phyloP scores from a whole-genome alignment of 2,113 vertebrate genomes.

The Dasyornis broadbenti region DNA sequence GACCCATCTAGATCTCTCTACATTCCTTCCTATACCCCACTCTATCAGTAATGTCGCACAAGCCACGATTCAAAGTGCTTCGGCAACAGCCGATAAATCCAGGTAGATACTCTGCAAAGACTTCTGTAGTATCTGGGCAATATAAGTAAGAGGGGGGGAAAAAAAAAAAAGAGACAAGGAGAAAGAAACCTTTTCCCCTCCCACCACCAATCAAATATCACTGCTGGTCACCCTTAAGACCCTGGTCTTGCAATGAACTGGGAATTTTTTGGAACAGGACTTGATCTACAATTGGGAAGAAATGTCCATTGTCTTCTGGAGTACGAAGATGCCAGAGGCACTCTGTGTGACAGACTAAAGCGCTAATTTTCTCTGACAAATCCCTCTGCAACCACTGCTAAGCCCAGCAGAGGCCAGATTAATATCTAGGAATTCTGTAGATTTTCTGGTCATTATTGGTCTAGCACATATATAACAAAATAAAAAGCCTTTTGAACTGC shows the following conservation, averaged over 20 bases:
- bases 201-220: not conserved
- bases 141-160: not conserved
- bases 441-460: not conserved
- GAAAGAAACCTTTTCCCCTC: not conserved
- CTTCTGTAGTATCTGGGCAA: not conserved
- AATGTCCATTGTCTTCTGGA: not conserved
- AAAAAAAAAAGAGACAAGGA: not conserved
- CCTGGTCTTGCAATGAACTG: not conserved
- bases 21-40: not conserved
- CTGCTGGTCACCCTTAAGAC: not conserved
- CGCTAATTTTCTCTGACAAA: not conserved
- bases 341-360: not conserved
- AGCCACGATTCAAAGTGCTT: not conserved
- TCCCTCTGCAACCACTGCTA: not conserved
- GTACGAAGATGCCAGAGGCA: not conserved
- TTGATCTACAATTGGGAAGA: not conserved
- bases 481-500: not conserved
- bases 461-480: not conserved
- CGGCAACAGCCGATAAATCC: not conserved
- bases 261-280: not conserved
- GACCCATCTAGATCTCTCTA: not conserved
- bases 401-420: not conserved
- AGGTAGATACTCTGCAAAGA: not conserved
- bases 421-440: not conserved
- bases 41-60: not conserved